Evolutionary conservation across 2,797 vertebrate genomes (phyloP).

Genomic region (Odontamblyopus rebecca): DNA sequence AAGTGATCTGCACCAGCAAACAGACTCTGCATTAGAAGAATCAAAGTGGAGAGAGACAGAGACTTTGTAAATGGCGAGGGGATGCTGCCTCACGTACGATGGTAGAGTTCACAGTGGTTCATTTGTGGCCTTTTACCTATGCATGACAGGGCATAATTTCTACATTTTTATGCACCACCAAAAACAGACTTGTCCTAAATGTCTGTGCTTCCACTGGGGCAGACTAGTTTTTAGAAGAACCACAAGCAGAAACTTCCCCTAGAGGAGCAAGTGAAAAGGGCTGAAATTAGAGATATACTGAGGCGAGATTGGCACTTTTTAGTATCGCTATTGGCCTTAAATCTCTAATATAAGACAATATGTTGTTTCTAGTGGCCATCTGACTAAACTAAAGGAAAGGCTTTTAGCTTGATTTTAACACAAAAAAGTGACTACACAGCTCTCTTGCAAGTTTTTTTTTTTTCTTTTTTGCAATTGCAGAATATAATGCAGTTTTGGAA

Average conservation of each 20-base stretch:
- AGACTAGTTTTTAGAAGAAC: neutral
- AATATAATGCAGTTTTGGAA: no score
- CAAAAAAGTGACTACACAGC: no score
- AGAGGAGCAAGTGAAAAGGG: slow-evolving; percentile 21
- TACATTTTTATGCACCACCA: slow-evolving; percentile 6
- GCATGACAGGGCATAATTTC: slow-evolving; percentile 26
- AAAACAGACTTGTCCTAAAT: neutral
- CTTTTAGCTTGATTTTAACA: no score
- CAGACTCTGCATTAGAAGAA: slow-evolving; percentile 1
- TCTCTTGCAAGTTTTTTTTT: no score
- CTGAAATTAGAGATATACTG: no score
- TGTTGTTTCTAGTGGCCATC: no score
- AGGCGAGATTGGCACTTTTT: no score
- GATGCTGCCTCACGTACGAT: slow-evolving; percentile 2
- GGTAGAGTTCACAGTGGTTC: slow-evolving; percentile 13
- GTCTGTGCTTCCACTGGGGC: neutral
- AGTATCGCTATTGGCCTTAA: no score
- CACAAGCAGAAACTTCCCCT: neutral
- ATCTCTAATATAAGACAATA: no score
- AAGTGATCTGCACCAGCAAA: slow-evolving; percentile 6
- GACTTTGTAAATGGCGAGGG: slow-evolving; percentile 3
- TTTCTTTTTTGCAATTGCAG: no score
- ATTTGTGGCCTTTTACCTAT: slow-evolving; percentile 31
- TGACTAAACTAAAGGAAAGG: no score
- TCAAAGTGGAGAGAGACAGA: neutral